Conservation (phyloP, 2,797 vertebrate genomes). For the Heliangelus exortis region DNA sequence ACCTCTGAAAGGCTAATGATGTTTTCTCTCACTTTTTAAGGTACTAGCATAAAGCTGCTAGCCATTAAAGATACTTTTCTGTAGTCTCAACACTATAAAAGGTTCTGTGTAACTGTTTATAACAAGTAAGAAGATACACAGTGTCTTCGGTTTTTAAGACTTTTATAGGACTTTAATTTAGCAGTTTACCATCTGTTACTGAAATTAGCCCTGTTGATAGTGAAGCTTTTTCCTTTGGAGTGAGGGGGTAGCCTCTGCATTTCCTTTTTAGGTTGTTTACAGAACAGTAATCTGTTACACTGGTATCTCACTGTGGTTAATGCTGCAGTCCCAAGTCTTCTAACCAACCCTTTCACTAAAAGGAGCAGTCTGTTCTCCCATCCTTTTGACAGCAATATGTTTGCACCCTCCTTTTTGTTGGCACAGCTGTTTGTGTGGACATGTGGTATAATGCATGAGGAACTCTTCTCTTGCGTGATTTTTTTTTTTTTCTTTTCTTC, state of each 20-base stretch:
- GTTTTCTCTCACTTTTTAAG: neutral
- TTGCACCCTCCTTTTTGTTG: neutral
- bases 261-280: constrained; percentile 21
- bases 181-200: constrained; percentile 26
- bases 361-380: neutral
- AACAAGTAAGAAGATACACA: neutral
- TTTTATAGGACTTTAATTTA: neutral
- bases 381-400: neutral
- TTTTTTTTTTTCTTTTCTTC: neutral
- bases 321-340: neutral
- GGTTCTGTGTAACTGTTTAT: neutral
- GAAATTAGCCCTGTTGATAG: constrained; percentile 1
- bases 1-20: neutral
- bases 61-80: neutral
- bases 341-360: neutral
- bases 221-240: neutral
- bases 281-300: neutral
- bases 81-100: neutral
- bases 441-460: neutral
- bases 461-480: neutral
- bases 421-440: neutral
- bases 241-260: neutral
- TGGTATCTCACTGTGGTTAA: neutral
- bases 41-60: neutral
- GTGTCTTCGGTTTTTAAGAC: neutral